phyloP scores from a whole-genome alignment of 2,797 vertebrate species.

The Oceanodroma leucorhoa region DNA sequence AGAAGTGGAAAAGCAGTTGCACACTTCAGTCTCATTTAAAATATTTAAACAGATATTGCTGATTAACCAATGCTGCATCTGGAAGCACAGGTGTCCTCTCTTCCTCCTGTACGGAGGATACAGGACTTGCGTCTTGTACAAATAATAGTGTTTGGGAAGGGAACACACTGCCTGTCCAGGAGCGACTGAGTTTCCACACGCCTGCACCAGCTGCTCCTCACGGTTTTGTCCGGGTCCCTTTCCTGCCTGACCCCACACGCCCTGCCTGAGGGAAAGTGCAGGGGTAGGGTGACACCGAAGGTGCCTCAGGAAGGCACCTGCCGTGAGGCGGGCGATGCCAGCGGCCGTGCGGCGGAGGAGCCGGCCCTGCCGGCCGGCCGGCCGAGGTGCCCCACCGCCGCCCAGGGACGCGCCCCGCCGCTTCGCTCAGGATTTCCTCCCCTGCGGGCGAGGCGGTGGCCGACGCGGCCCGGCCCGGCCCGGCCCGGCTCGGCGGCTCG shows the following conservation, averaged over 20 bases:
- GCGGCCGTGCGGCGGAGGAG: neutral
- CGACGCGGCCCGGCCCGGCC: neutral
- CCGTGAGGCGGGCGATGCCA: neutral
- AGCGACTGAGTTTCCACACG: neutral
- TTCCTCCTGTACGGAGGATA: neutral
- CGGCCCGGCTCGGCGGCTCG: neutral
- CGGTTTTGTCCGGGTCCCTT: neutral
- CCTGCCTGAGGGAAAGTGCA: neutral
- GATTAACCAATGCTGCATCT: neutral
- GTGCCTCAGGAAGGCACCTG: neutral
- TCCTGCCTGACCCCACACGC: fast-evolving
- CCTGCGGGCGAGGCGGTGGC: neutral
- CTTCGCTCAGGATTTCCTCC: neutral
- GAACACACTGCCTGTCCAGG: neutral
- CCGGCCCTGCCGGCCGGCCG: too few relatives aligned
- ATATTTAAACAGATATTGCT: neutral
- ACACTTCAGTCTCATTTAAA: neutral
- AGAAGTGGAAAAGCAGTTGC: neutral
- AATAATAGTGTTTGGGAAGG: fast-evolving
- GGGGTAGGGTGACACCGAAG: neutral
- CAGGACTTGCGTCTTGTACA: neutral
- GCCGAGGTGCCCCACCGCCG: neutral
- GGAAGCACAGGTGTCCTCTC: neutral
- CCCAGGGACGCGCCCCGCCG: neutral
- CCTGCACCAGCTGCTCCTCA: neutral